These are phyloP conservation scores for Mythimna ferrago DNA, from an alignment of 2,888 invertebrate genomes.

Conservation along the genomic window DNA sequence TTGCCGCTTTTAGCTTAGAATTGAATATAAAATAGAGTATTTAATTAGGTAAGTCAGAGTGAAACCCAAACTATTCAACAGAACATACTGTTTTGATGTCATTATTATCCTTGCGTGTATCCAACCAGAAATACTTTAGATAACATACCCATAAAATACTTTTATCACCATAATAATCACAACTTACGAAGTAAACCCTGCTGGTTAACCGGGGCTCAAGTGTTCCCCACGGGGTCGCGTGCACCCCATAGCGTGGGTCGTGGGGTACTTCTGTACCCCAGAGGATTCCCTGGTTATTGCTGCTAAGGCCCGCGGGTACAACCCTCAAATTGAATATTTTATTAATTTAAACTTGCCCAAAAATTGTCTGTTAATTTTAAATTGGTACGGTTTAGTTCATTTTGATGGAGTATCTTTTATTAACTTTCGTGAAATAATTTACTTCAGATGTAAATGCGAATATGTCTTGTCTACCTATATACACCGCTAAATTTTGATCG, in stretches of 20 bases:
- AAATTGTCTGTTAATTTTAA: slow-evolving; percentile 72
- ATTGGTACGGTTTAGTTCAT: slow-evolving; percentile 47
- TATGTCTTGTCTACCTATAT: background rate
- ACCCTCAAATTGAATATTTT: slow-evolving; percentile 82
- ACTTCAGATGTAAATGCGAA: background rate
- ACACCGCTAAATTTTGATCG: too few relatives aligned
- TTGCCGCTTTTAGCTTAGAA: too few relatives aligned
- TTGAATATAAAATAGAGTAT: background rate
- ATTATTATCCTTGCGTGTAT: slow-evolving; percentile 34
- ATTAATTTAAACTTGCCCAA: slow-evolving; percentile 77
- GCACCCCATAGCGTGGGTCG: slow-evolving; percentile 66
- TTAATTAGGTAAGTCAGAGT: slow-evolving; percentile 13
- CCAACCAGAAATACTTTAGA: slow-evolving; percentile 40
- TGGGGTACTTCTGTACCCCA: slow-evolving; percentile 62
- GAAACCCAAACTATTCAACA: background rate
- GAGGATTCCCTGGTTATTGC: slow-evolving; percentile 78
- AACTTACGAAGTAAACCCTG: slow-evolving; percentile 64
- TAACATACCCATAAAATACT: slow-evolving; percentile 69
- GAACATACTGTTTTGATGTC: slow-evolving; percentile 38
- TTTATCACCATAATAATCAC: slow-evolving; percentile 77
- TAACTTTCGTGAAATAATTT: slow-evolving; percentile 13
- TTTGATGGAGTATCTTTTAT: slow-evolving; percentile 15
- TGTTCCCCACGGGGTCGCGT: slow-evolving; percentile 85
- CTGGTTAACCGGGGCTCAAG: slow-evolving; percentile 77
- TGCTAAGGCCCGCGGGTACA: slow-evolving; percentile 66